Percentiles rank a stretch among this genome's conserved stretches.
Conservation (phyloP, 2,797 vertebrate genomes). For the Rhabdomys pumilio region DNA sequence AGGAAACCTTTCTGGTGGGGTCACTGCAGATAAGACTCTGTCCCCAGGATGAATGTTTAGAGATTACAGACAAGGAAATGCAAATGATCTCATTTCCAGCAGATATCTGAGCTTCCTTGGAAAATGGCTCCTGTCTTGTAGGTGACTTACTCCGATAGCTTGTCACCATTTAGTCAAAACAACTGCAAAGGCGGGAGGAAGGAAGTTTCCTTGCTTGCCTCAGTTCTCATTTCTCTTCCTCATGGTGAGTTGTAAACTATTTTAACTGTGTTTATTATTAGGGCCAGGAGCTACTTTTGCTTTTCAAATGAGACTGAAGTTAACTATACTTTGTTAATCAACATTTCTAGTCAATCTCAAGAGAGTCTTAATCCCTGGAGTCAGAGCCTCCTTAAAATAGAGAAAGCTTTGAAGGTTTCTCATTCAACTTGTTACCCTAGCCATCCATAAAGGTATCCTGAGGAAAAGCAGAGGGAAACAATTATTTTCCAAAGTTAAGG, state of each 20-base stretch:
- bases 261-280: not conserved
- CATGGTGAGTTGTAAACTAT: slow-evolving; percentile 9
- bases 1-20: slow-evolving; percentile 7
- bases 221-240: not conserved
- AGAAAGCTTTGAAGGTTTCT: not conserved
- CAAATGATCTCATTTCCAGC: slow-evolving; percentile 42
- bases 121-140: slow-evolving; percentile 42
- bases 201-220: not conserved
- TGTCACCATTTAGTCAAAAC: not conserved
- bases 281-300: not conserved
- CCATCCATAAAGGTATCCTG: not conserved
- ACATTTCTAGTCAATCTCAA: not conserved
- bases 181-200: not conserved
- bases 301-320: not conserved
- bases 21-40: slow-evolving; percentile 44
- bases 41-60: slow-evolving; percentile 71
- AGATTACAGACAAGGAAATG: slow-evolving; percentile 57
- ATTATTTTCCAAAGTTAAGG: not conserved
- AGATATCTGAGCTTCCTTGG: not conserved
- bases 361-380: not conserved
- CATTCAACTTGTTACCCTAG: not conserved
- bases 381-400: not conserved
- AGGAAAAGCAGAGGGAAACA: not conserved
- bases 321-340: not conserved
- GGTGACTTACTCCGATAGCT: not conserved